A percentile compares a stretch with the other conserved stretches of the same genome.
phyloP scores from a whole-genome alignment of 2,888 invertebrate species.

The Cryptus armator region DNA sequence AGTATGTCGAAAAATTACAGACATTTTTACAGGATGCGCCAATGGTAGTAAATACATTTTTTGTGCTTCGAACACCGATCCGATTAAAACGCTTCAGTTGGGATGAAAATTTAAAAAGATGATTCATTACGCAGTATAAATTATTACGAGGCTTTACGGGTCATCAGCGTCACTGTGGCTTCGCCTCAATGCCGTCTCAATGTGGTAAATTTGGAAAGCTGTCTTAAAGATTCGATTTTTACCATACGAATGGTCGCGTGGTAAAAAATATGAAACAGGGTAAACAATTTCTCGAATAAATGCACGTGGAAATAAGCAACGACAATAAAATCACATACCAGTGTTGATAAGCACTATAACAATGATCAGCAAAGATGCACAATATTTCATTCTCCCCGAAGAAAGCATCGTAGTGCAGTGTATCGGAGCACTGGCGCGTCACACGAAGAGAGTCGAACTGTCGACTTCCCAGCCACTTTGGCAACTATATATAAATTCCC shows the following conservation, averaged over 20 bases:
- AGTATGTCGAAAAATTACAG: background rate
- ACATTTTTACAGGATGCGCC: background rate
- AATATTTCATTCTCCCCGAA: slow-evolving; percentile 29
- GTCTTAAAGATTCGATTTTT: background rate
- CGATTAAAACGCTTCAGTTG: background rate
- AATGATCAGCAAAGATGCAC: slow-evolving; percentile 35
- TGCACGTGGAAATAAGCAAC: background rate
- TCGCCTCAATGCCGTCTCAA: background rate
- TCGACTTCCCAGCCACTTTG: slow-evolving; percentile 17
- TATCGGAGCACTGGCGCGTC: background rate
- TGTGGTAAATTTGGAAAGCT: background rate
- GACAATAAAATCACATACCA: slow-evolving; percentile 45
- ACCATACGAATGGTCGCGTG: background rate
- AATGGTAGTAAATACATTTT: background rate
- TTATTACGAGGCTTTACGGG: background rate
- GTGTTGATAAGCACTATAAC: slow-evolving; percentile 41
- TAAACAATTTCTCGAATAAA: background rate
- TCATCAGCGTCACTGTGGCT: background rate
- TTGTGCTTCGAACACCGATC: background rate
- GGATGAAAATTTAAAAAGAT: background rate
- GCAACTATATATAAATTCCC: slow-evolving; percentile 54
- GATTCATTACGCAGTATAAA: background rate
- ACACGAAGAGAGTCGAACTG: slow-evolving; percentile 50
- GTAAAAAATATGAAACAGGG: background rate
- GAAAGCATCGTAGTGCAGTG: slow-evolving; percentile 18